Conservation (phyloP, 2,113 vertebrate species). For the Hemiscyllium ocellatum region DNA sequence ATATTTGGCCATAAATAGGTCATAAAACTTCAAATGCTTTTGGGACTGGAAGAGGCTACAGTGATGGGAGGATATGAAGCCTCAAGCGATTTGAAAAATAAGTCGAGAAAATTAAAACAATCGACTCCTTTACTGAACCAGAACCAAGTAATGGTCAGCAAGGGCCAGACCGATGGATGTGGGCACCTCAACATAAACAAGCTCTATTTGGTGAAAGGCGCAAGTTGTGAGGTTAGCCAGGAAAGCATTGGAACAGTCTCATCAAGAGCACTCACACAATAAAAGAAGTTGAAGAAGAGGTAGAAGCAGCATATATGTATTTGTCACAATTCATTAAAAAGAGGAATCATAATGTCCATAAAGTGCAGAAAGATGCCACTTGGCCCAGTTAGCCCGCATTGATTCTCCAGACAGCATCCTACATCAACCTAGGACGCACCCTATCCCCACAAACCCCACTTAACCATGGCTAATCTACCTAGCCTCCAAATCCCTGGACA, state of each 20-base stretch:
- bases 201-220: neutral
- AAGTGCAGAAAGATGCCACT: too few species aligned
- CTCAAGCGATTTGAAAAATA: neutral
- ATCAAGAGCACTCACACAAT: too few species aligned
- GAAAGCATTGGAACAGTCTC: neutral
- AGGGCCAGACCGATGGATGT: neutral
- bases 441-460: too few species aligned
- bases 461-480: too few species aligned
- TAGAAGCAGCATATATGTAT: too few species aligned
- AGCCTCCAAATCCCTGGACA: too few species aligned
- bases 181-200: neutral
- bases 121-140: neutral
- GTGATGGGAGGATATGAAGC: neutral
- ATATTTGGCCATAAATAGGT: neutral
- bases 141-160: neutral
- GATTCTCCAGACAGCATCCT: too few species aligned
- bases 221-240: neutral
- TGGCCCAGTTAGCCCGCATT: too few species aligned
- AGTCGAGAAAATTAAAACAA: neutral
- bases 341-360: too few species aligned
- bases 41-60: neutral
- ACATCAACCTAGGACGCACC: too few species aligned
- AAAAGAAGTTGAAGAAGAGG: too few species aligned
- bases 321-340: neutral
- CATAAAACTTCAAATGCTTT: neutral